Evolutionary conservation across 2,797 vertebrate species (phyloP).

Genomic region (Sebastiscus tertius): DNA sequence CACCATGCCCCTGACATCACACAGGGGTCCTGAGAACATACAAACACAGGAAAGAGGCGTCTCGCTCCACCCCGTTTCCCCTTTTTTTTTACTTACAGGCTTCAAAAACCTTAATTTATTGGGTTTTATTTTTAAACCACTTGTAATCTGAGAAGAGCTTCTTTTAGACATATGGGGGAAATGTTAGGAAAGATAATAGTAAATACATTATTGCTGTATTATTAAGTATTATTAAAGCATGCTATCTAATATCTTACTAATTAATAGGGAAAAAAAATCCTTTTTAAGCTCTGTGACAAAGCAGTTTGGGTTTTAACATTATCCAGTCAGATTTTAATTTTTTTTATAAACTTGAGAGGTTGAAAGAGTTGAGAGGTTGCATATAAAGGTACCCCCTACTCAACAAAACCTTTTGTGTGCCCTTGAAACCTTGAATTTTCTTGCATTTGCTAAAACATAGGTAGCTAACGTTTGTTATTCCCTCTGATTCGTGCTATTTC

Average conservation of each 20-base stretch:
- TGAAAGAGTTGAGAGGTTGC: not conserved
- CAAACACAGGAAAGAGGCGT: slow-evolving; percentile 35
- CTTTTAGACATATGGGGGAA: not conserved
- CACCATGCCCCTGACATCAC: slow-evolving; percentile 14
- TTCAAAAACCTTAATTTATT: not conserved
- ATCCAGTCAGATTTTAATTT: not conserved
- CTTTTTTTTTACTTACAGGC: not conserved
- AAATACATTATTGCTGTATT: not conserved
- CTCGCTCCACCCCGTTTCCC: not conserved
- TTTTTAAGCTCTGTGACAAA: too few relatives aligned
- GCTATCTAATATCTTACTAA: not conserved
- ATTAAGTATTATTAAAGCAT: not conserved
- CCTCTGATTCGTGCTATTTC: not conserved
- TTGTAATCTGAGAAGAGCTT: not conserved
- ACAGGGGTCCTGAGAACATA: slow-evolving; percentile 68
- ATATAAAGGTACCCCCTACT: not conserved
- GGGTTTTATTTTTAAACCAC: not conserved
- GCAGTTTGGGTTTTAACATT: too few relatives aligned
- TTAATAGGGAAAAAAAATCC: too few relatives aligned
- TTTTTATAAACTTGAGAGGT: not conserved
- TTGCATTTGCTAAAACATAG: not conserved
- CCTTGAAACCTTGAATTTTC: not conserved
- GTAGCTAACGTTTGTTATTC: not conserved
- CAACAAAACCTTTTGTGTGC: not conserved
- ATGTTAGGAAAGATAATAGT: not conserved